phyloP scores from a whole-genome alignment of 2,888 invertebrate genomes.

The Colostygia pectinataria region DNA sequence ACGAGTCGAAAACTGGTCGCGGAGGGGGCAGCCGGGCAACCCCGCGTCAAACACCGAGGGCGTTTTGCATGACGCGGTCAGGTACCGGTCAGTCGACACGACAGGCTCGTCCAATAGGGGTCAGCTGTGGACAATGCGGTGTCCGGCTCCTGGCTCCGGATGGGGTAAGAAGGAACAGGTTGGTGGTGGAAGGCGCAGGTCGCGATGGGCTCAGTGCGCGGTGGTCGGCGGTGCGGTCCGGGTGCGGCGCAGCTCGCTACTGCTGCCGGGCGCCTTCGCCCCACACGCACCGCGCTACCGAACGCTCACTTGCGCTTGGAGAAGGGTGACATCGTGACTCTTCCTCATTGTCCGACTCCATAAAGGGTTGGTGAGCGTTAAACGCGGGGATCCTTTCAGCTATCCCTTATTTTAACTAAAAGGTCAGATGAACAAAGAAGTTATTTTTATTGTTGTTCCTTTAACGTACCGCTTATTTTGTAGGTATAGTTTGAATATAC shows the following conservation, averaged over 20 bases:
- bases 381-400: slow-evolving; percentile 42
- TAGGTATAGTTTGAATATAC: slow-evolving; percentile 4
- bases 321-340: slow-evolving; percentile 77
- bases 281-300: slow-evolving; percentile 49
- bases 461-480: slow-evolving; percentile 1
- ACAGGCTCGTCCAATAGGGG: slow-evolving; percentile 63
- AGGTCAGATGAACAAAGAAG: slow-evolving; percentile 33
- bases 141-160: slow-evolving; percentile 54
- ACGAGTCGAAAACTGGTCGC: slow-evolving; percentile 65
- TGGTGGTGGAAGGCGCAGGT: slow-evolving; percentile 33
- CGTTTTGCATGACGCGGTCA: slow-evolving; percentile 70
- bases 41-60: slow-evolving; percentile 70
- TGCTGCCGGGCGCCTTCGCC: slow-evolving; percentile 60
- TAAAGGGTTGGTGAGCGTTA: slow-evolving; percentile 66
- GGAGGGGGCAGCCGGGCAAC: slow-evolving; percentile 67
- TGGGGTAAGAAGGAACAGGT: slow-evolving; percentile 58
- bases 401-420: slow-evolving; percentile 43
- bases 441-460: slow-evolving; percentile 18
- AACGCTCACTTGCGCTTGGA: slow-evolving; percentile 59
- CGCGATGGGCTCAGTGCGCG: slow-evolving; percentile 46
- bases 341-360: slow-evolving; percentile 62
- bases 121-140: slow-evolving; percentile 70
- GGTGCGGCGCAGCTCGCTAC: slow-evolving; percentile 74
- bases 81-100: slow-evolving; percentile 66
- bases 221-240: slow-evolving; percentile 72